Base-by-base conservation (phyloP, 2,797 vertebrate genomes). In the Hafferia zeledoni region DNA sequence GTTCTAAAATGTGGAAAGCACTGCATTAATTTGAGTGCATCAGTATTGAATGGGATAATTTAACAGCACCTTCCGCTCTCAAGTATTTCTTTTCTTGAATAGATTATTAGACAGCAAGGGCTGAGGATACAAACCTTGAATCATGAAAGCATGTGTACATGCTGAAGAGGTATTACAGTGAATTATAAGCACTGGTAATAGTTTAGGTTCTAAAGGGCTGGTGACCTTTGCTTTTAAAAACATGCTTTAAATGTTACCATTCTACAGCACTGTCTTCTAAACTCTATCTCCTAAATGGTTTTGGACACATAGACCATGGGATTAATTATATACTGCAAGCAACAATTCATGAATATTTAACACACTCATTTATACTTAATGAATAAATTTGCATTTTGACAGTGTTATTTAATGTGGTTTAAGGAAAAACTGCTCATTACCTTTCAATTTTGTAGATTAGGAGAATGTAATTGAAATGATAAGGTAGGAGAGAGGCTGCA, bases 281-380 rank as follows among this genome's bases (percentile, higher is more conserved):
- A 39, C 89, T 90, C 94, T 92, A 67, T 96, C 94, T 96, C 93
- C 87, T 96, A 97, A 97, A 94, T 95, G 93, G 90, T 97, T 97
- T 97, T 97, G 97, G 97, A 98, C 97, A 97, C 95, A 96, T 92
- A 98, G 97, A 98, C 97, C 97, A 95, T 92, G 96, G 97, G 97
- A 98, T 98, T 98, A 98, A 98, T 98, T 98, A 98, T 96, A 98
- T 94, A 97, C 95, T 91, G 94, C 94, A 94, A 98, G 96, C 95
- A 98, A 98, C 97, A 98, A 96, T 97, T 98, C 98, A 98, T 98
- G 98, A 98, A 98, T 98, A 98, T 98, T 98, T 98, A 98, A 98
- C 96, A 97, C 56, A 65, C 94, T 98, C 97, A 98, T 98, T 97
- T 98, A 98, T 98, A 98, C 97, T 98, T 98, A 98, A 98, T 98